These are phyloP conservation scores for Elanus axillaris DNA, from an alignment of 2,113 vertebrate species.

Conservation along the genomic window DNA sequence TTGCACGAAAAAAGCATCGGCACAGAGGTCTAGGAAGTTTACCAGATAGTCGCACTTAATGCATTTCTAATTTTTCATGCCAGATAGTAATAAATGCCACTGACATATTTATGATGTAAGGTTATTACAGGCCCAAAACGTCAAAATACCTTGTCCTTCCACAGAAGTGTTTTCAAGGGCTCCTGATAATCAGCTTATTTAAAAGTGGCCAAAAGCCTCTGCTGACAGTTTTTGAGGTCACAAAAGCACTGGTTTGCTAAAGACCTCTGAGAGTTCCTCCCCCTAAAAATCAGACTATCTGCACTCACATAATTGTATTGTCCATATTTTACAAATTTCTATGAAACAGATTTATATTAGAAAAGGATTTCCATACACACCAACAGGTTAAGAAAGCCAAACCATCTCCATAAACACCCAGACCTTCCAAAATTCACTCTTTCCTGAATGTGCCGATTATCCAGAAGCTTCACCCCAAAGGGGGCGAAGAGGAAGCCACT, in stretches of 20 bases:
- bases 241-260: not conserved
- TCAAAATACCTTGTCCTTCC: not conserved
- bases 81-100: not conserved
- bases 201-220: not conserved
- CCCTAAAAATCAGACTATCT: not conserved
- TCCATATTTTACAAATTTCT: rapidly evolving
- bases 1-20: rapidly evolving
- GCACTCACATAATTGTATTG: rapidly evolving
- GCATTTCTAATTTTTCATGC: not conserved
- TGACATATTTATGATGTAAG: rapidly evolving
- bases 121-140: not conserved
- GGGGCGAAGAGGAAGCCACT: rapidly evolving
- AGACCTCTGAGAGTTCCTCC: not conserved
- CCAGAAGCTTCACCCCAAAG: not conserved
- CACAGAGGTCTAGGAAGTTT: not conserved
- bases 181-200: not conserved
- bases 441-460: not conserved
- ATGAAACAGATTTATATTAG: not conserved
- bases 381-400: rapidly evolving
- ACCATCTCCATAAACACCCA: not conserved
- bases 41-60: not conserved
- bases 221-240: not conserved
- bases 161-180: not conserved
- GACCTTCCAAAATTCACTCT: not conserved
- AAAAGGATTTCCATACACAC: not conserved